Conservation (phyloP, 2,888 invertebrate species). For the Ophraella communa region DNA sequence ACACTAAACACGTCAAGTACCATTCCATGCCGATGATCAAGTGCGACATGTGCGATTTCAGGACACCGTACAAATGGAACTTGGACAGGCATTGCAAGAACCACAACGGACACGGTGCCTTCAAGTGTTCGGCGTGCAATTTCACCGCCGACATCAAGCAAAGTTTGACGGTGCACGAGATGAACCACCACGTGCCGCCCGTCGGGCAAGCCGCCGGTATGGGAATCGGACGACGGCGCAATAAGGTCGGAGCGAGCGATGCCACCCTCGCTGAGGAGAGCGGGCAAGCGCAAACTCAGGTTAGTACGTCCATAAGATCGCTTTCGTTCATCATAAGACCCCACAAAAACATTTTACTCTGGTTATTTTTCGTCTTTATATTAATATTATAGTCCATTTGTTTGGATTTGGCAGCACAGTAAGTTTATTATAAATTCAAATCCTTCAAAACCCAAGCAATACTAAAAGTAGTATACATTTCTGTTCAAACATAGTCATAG, state of each 20-base stretch:
- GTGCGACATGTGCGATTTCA: constrained; percentile 91
- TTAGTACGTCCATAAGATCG: constrained; percentile 6
- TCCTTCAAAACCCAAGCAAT: too few species aligned
- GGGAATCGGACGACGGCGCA: constrained; percentile 67
- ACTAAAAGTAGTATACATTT: too few species aligned
- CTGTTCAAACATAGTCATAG: too few species aligned
- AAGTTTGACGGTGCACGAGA: constrained; percentile 88
- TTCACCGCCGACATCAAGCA: constrained; percentile 92
- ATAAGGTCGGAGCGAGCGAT: constrained; percentile 79
- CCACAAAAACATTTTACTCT: neutral
- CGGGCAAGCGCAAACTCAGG: constrained; percentile 35
- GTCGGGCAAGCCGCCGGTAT: constrained; percentile 71
- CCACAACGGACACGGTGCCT: constrained; percentile 81
- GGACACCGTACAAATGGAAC: constrained; percentile 92
- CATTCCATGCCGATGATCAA: constrained; percentile 95
- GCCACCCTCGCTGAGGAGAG: constrained; percentile 60
- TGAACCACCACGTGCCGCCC: constrained; percentile 87
- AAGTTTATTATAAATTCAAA: too few species aligned
- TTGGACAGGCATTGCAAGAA: constrained; percentile 92
- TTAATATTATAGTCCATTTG: too few species aligned
- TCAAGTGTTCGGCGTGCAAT: constrained; percentile 83
- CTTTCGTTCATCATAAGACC: too few species aligned
- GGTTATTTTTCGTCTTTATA: neutral
- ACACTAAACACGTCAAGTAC: constrained; percentile 91
- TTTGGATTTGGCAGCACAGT: too few species aligned